Evolutionary conservation across 2,797 vertebrate genomes (phyloP).

Genomic region (Phaenicophaeus curvirostris): DNA sequence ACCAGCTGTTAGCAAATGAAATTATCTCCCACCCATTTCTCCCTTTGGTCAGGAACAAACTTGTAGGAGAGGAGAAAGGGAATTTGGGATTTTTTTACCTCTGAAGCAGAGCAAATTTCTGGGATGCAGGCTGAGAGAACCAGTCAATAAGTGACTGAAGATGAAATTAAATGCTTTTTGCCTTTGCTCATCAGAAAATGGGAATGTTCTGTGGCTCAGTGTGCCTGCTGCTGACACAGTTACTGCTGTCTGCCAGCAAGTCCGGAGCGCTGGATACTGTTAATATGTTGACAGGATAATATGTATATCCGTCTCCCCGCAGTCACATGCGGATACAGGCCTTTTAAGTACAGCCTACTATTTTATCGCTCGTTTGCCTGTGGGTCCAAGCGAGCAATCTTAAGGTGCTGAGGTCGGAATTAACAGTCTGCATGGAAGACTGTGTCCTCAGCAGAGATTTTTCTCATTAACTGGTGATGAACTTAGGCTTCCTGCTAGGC

Average conservation of each 20-base stretch:
- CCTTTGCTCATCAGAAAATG: neutral
- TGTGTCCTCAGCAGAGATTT: neutral
- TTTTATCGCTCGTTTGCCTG: neutral
- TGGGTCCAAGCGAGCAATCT: neutral
- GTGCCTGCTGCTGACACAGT: neutral
- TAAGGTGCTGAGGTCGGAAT: neutral
- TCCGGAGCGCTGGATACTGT: neutral
- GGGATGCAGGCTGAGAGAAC: neutral
- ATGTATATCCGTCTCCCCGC: rapidly evolving
- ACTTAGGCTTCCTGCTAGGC: neutral
- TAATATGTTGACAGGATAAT: neutral
- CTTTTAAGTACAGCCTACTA: neutral
- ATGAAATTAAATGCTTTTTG: neutral
- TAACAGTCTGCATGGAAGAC: neutral
- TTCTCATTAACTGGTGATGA: neutral
- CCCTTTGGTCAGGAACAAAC: neutral
- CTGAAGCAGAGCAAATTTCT: neutral
- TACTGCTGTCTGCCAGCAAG: neutral
- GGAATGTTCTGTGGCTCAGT: neutral
- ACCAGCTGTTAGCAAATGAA: neutral
- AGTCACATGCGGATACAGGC: neutral
- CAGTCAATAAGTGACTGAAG: neutral
- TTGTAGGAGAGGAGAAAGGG: neutral
- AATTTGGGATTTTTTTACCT: neutral
- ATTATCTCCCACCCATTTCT: neutral